Base-by-base conservation (phyloP, 1,140 invertebrate genomes). In the Lutraria rhynchaena region DNA sequence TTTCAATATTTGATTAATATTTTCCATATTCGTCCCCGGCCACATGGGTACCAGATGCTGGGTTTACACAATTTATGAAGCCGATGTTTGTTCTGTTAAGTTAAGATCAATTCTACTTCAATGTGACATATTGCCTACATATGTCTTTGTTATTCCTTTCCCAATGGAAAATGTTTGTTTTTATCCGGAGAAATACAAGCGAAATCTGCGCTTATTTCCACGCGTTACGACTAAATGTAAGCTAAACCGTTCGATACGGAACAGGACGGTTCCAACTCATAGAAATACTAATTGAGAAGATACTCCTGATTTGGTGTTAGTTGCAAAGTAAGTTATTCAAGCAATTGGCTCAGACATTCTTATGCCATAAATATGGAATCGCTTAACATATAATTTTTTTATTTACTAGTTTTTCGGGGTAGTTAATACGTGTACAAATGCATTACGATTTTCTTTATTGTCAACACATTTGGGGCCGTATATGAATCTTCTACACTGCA, bases 1-100 rank as follows among this genome's bases (percentile, higher is more conserved):
- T 60, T 60, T 75, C 57, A 75, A 75, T 75, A 75, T 75, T 75
- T 75, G 73, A 75, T 75, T 75, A 75, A 61, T 61, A 61, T 75
- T 75, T 61, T 57, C 58, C 73, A 46, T 61, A 60, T 75, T 75
- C 37, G 58, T 53, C 22, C 29, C 15, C 63, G 11, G 58, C 73
- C 73, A 75, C 55, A 75, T 75, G 73, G 35, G 61, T 15, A 24
- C 73, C 73, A 75, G 73, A 75, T 75, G 73, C 73, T 55, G 24
- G 24, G 73, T 75, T 75, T 75, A 75, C 73, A 75, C 73, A 75
- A 75, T 75, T 60, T 75, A 75, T 60, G 57, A 75, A 75, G 58
- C 37, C 29, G 24, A 27, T 75, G 57, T 75, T 75, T 75, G 55
- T 63, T 60, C 58, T 24, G 19, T 61, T 24, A 44, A 27, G 9